A percentile compares a stretch with the other conserved stretches of the same genome.
These are phyloP conservation scores for Helarctos malayanus DNA, from an alignment of 2,797 vertebrate genomes.

Conservation along the genomic window DNA sequence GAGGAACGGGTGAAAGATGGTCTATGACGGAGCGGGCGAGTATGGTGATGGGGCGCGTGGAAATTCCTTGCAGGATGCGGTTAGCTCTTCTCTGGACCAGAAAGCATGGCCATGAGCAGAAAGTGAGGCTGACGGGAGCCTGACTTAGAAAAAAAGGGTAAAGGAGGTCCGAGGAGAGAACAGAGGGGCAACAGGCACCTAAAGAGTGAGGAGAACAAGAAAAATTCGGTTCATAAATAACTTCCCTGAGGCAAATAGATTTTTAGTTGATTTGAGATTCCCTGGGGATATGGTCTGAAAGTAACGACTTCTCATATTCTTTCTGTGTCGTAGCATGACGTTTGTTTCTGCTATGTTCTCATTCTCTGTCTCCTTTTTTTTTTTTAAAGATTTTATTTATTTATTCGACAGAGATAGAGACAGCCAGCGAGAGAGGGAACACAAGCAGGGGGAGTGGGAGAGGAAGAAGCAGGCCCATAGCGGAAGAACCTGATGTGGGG, in stretches of 20 bases:
- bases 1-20: no score
- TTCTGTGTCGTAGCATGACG: not conserved
- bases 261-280: not conserved
- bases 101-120: not conserved
- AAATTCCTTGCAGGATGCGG: not conserved
- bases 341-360: not conserved
- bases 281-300: not conserved
- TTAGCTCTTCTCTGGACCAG: not conserved
- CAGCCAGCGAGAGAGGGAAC: no score
- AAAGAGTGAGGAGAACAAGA: not conserved
- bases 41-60: no score
- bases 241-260: not conserved
- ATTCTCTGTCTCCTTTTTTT: not conserved
- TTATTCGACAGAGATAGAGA: no score
- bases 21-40: rapidly evolving
- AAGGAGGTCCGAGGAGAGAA: not conserved
- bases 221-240: not conserved
- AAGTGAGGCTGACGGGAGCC: not conserved
- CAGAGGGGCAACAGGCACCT: not conserved
- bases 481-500: no score
- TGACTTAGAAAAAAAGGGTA: not conserved
- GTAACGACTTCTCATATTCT: not conserved
- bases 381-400: no score
- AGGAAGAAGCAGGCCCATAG: no score
- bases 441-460: no score